phyloP scores from a whole-genome alignment of 92 coral and sea anemone species.

The Isaurus tuberculatus region DNA sequence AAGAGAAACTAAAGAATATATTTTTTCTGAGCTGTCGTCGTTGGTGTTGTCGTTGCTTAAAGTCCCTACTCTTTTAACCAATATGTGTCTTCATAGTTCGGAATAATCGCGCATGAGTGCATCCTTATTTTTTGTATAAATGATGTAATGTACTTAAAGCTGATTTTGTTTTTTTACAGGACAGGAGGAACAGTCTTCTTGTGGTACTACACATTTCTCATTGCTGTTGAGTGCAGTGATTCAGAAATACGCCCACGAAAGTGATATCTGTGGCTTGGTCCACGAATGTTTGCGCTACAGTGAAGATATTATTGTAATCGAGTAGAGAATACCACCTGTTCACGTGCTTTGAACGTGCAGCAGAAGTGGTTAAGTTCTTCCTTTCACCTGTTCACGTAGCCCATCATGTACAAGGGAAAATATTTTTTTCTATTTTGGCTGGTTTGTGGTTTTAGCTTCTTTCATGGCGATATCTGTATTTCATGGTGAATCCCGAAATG shows the following conservation, averaged over 20 bases:
- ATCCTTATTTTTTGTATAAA: background rate
- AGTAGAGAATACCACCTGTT: background rate
- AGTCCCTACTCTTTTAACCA: too few species aligned
- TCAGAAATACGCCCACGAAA: slow-evolving; percentile 24
- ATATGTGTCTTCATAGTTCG: too few species aligned
- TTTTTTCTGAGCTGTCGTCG: too few species aligned
- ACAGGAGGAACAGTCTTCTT: background rate
- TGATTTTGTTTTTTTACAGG: background rate
- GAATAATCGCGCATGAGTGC: too few species aligned
- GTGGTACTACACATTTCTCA: background rate
- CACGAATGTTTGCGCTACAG: background rate
- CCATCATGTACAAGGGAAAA: too few species aligned
- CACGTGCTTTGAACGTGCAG: background rate
- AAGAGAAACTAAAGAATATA: too few species aligned
- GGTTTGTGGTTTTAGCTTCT: too few species aligned
- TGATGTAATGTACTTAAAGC: background rate
- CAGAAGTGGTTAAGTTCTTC: background rate
- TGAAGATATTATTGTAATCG: background rate
- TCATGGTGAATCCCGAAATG: too few species aligned
- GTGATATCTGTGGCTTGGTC: slow-evolving; percentile 7
- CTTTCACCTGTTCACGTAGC: background rate
- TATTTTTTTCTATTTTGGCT: too few species aligned
- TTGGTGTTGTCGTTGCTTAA: too few species aligned
- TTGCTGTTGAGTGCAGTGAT: background rate
- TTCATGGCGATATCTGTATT: too few species aligned